Evolutionary conservation across 2,113 vertebrate genomes (phyloP).

Genomic region (Picathartes gymnocephalus): DNA sequence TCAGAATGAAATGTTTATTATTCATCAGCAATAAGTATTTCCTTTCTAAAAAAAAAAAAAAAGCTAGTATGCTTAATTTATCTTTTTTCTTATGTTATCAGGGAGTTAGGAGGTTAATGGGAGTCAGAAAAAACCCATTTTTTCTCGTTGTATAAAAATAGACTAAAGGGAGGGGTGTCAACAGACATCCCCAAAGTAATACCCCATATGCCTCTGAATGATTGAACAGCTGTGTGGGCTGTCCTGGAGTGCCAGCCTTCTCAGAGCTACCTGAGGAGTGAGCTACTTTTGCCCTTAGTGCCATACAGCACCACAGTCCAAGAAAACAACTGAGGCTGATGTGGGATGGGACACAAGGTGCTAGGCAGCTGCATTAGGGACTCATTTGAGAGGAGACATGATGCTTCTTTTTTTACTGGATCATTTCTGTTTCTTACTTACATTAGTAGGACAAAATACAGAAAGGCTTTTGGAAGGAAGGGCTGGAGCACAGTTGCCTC

Average conservation of each 20-base stretch:
- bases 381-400: neutral
- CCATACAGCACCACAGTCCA: neutral
- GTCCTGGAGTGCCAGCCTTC: neutral
- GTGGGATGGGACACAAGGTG: no score
- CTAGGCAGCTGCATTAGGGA: neutral
- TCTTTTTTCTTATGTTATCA: neutral
- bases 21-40: neutral
- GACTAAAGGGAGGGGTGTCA: neutral
- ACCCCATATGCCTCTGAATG: neutral
- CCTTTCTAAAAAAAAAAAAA: neutral
- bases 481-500: neutral
- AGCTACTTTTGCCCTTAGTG: neutral
- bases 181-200: neutral
- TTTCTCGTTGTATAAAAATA: neutral
- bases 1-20: neutral
- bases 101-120: neutral
- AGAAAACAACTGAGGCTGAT: neutral
- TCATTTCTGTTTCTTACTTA: neutral
- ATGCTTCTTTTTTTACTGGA: neutral
- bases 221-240: neutral
- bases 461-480: neutral
- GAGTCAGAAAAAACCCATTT: neutral
- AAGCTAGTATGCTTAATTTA: neutral
- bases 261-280: neutral
- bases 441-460: neutral